A percentile compares a stretch with the other conserved stretches of the same genome.
Conservation (phyloP, 2,797 vertebrate genomes). For the Microhierax caerulescens region DNA sequence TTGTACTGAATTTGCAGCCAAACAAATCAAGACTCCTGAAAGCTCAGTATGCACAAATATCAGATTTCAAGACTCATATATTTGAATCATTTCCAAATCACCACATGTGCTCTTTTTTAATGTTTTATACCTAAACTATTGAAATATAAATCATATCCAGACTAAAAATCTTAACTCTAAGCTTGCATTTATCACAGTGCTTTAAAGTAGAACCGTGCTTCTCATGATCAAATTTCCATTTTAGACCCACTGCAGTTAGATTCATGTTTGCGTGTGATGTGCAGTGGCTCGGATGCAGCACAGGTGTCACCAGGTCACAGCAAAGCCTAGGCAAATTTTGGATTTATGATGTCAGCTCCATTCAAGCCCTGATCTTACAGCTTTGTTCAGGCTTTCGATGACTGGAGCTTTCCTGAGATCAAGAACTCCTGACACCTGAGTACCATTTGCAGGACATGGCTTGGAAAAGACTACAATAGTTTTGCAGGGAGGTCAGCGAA, state of each 20-base stretch:
- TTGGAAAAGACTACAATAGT: background rate
- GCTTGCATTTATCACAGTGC: background rate
- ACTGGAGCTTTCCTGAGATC: background rate
- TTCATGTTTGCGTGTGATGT: background rate
- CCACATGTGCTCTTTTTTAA: conserved; percentile 6
- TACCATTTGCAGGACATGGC: background rate
- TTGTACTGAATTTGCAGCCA: background rate
- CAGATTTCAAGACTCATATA: conserved; percentile 37
- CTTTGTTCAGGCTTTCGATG: background rate
- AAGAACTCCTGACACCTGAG: background rate
- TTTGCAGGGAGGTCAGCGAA: background rate
- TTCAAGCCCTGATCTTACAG: background rate
- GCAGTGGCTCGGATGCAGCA: background rate
- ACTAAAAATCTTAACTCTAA: background rate
- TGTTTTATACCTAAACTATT: background rate
- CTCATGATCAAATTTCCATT: background rate
- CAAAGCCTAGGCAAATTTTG: background rate
- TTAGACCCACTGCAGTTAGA: background rate
- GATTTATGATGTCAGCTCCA: background rate
- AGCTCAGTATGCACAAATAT: background rate
- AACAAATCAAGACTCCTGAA: conserved; percentile 32
- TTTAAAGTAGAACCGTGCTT: background rate
- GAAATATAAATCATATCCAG: background rate
- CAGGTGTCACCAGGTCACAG: background rate
- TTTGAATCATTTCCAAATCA: conserved; percentile 14